Evolutionary conservation across 2,888 invertebrate species (phyloP), one percentile per base, ranked within the genome.

Genomic region (Athetis lepigone): DNA sequence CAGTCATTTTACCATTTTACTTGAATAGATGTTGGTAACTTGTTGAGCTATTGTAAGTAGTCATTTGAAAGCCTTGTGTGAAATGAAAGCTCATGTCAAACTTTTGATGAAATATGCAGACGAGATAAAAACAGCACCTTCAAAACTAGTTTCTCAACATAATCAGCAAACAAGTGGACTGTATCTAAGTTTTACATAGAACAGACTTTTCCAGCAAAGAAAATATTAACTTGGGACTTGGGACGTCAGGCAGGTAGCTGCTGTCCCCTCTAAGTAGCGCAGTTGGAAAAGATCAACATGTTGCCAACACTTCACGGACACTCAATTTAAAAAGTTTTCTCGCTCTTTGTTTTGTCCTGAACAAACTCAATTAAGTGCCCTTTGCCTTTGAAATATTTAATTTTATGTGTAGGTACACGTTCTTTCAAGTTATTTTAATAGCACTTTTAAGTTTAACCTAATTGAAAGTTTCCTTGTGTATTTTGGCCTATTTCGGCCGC

Each of bases 331-430:
- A 93, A 95, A 92, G 90, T 94, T 92, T 74, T 89, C 81, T 80
- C 81, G 75, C 77, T 93, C 93, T 95, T 94, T 94, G 94, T 95
- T 94, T 94, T 93, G 92, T 93, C 93, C 94, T 94, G 92, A 94
- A 92, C 93, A 95, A 94, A 95, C 94, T 93, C 93, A 94, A 94
- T 94, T 94, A 94, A 91, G 89, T 93, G 91, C 90, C 90, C 90
- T 91, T 91, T 90, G 89, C 88, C 88, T 89, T 90, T 86, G 83
- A 85, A 92, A 89, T 91, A 88, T 91, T 92, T 91, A 90, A 92
- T 90, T 91, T 89, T 85, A 84, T 84, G 84, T 87, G 76, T n/a
- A n/a, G n/a, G n/a, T 73, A 69, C 70, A 67, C 64, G 68, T 74
- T 79, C 71, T 82, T 82, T 71, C 42, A 11, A 56, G 54, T 61